These are phyloP conservation scores for Novumbra hubbsi DNA, from an alignment of 2,797 vertebrate species.

Conservation along the genomic window DNA sequence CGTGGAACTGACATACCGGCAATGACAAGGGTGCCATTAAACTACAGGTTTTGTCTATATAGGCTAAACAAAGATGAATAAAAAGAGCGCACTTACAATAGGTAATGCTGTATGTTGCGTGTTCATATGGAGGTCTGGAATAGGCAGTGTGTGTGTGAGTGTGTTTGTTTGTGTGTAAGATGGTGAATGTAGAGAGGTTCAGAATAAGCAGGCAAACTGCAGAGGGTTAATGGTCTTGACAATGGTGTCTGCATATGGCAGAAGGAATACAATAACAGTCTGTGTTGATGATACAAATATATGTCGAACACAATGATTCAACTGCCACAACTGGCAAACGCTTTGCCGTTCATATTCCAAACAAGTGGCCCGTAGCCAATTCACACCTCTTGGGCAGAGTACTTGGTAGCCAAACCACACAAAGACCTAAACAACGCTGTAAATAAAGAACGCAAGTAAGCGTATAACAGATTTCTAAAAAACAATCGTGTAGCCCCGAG, in stretches of 20 bases:
- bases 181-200: not conserved
- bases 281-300: not conserved
- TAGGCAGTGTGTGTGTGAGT: not conserved
- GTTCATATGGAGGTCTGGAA: not conserved
- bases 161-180: not conserved
- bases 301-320: not conserved
- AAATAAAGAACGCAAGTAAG: not conserved
- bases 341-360: not conserved
- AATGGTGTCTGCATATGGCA: not conserved
- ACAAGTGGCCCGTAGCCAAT: not conserved
- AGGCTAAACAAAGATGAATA: not conserved
- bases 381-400: slow-evolving; percentile 14
- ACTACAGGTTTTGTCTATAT: not conserved
- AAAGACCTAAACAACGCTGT: slow-evolving; percentile 1
- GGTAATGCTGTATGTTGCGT: not conserved
- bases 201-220: not conserved
- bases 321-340: not conserved
- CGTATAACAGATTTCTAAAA: not conserved
- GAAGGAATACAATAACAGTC: not conserved
- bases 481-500: not conserved
- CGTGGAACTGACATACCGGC: not conserved
- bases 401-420: slow-evolving; percentile 3
- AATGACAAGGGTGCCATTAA: not conserved
- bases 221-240: not conserved
- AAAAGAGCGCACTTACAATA: not conserved